Conservation (phyloP, 2,113 vertebrate genomes). For the Macrotis lagotis region DNA sequence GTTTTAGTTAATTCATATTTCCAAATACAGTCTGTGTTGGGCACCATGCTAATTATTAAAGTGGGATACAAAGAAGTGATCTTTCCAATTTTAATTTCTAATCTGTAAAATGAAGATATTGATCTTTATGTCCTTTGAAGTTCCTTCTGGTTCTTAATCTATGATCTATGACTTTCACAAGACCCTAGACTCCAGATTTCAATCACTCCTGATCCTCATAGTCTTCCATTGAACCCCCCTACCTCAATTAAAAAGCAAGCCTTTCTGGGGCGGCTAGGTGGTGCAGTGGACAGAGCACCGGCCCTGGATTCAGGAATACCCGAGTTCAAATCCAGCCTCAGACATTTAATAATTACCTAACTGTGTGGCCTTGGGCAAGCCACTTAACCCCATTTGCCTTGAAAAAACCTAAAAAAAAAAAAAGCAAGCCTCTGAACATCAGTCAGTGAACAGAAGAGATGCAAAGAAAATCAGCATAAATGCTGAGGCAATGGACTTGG, state of each 20-base stretch:
- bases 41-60: background rate
- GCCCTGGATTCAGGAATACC: no score
- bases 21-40: background rate
- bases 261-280: no score
- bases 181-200: background rate
- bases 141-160: background rate
- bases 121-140: background rate
- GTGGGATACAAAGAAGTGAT: background rate
- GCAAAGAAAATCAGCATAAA: constrained; percentile 46
- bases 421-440: constrained; percentile 4
- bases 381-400: no score
- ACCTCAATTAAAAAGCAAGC: background rate
- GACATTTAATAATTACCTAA: no score
- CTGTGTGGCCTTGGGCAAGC: no score
- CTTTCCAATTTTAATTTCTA: constrained; percentile 1
- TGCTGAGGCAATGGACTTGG: constrained; percentile 21
- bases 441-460: background rate
- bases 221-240: background rate
- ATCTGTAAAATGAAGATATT: background rate
- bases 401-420: no score
- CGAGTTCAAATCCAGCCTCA: no score
- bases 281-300: no score
- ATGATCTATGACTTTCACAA: background rate
- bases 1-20: background rate
- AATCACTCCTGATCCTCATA: background rate